These are phyloP conservation scores for Ceyx melanurus DNA, from an alignment of 2,113 vertebrate genomes.

Conservation along the genomic window DNA sequence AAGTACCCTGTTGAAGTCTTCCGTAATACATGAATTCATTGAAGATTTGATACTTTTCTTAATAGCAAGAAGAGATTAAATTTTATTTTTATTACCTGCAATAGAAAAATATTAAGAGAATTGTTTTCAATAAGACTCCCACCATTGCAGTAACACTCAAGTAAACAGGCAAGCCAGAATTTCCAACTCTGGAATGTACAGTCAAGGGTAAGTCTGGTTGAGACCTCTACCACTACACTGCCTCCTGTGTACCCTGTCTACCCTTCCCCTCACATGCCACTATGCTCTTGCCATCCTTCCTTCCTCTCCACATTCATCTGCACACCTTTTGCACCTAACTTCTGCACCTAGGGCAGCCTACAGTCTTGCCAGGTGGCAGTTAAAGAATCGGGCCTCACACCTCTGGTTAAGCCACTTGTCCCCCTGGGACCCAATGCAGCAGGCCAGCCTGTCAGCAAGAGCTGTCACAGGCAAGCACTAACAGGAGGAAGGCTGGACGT, in stretches of 20 bases:
- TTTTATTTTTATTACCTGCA: slow-evolving; percentile 58
- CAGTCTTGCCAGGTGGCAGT: background rate
- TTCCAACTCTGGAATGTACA: background rate
- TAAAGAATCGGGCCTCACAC: background rate
- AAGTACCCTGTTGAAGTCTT: background rate
- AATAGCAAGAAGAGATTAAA: background rate
- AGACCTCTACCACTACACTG: no score
- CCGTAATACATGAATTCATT: rapidly evolving
- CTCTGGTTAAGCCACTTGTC: background rate
- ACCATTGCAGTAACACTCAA: background rate
- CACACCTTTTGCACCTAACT: background rate
- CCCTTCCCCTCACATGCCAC: rapidly evolving
- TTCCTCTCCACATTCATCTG: background rate
- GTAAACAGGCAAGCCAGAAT: background rate
- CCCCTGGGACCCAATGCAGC: rapidly evolving
- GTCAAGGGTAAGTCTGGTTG: background rate
- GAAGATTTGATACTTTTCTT: background rate
- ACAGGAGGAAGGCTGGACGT: background rate
- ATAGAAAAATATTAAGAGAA: background rate
- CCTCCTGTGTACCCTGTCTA: background rate
- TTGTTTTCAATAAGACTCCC: background rate
- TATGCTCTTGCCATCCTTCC: background rate
- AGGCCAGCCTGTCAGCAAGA: no score
- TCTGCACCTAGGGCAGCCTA: background rate
- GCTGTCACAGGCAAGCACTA: rapidly evolving